Base-by-base conservation (phyloP, 2,888 invertebrate genomes). In the Pimpla rufipes region DNA sequence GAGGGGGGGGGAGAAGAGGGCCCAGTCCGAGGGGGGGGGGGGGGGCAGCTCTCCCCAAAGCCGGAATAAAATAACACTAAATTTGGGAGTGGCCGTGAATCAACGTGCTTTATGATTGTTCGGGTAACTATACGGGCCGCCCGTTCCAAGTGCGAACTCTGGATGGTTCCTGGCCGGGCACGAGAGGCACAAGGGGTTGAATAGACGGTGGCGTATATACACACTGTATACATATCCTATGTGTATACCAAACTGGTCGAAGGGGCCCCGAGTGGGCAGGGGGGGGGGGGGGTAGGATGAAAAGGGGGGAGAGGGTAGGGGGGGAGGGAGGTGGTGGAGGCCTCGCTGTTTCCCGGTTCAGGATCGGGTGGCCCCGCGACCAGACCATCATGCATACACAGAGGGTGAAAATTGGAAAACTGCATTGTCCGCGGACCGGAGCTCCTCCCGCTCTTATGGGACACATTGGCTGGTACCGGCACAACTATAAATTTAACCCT, bases 31-130 rank as follows among this genome's bases (percentile, higher is more conserved):
- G 29, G 29, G 29, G 29, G 29, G 29, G 5, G 29, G 29, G 2
- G 29, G 29, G 29, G 29, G 5, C 29, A 29, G 29, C 29, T 29
- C 42, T 47, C 67, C 40, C 59, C 35, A 45, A 59, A 81, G 66
- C 73, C 66, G 84, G 84, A 85, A 87, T 88, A 88, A 90, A 90
- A 89, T 90, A 88, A 89, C 88, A 86, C 76, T 87, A 88, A 88
- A 90, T 90, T 89, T 86, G 87, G 81, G 88, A 79, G 81, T 64
- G 57, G 70, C 70, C 88, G 89, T 90, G 90, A 90, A 91, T 90
- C 89, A 90, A 88, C 87, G 85, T 90, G 89, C 85, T 91, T 90
- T 90, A 91, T 90, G 90, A 91, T 89, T 90, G 88, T 86, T 88
- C 87, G 86, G 80, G 81, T 85, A 88, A 87, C 82, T 83, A 42